These are phyloP conservation scores for Phalanger gymnotis DNA, from an alignment of 2,797 vertebrate genomes.

Conservation along the genomic window DNA sequence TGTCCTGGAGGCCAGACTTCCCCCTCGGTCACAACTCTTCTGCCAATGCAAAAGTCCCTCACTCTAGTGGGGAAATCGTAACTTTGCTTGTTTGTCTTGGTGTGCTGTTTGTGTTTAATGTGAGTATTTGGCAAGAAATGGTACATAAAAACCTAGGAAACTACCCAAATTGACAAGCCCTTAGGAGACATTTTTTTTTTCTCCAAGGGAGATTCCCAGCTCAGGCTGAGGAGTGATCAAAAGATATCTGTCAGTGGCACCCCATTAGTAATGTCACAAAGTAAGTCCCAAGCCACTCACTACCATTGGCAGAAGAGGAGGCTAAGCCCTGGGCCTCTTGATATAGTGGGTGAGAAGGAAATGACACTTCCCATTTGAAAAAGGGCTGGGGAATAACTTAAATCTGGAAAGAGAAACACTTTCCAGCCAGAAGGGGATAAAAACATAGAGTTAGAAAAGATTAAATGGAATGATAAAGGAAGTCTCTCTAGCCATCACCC, in stretches of 20 bases:
- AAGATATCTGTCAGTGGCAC: neutral
- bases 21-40: no score
- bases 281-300: neutral
- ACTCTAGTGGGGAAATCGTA: no score
- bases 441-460: neutral
- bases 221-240: neutral
- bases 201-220: no score
- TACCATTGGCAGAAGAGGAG: neutral
- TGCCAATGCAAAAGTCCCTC: no score
- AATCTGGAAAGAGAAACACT: neutral
- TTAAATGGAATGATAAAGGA: no score
- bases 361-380: neutral
- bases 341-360: neutral
- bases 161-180: no score
- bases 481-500: neutral
- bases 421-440: neutral
- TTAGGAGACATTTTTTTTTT: no score
- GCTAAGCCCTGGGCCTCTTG: neutral
- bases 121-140: no score
- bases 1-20: no score
- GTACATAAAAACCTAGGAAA: no score
- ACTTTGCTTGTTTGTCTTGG: no score
- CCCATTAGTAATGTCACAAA: neutral
- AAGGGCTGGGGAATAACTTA: neutral
- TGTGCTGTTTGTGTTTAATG: no score